A percentile compares a stretch with the other conserved stretches of the same genome.
phyloP scores from a whole-genome alignment of 2,888 invertebrate species.

The Hartigia nigra region DNA sequence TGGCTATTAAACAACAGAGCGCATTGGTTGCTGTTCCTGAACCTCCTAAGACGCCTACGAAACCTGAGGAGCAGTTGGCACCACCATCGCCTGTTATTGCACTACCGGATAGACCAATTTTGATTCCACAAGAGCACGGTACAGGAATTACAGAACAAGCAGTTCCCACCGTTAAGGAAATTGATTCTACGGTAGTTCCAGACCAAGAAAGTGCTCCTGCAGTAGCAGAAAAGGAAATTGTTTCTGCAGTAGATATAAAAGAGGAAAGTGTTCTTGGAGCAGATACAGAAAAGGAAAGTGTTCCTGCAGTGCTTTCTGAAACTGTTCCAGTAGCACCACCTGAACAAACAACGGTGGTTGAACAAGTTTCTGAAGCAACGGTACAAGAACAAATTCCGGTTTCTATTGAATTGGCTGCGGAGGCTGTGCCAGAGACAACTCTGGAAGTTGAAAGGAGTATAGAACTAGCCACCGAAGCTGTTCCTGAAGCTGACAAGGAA shows the following conservation, averaged over 20 bases:
- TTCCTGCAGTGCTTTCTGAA: conserved; percentile 15
- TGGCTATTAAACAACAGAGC: neutral
- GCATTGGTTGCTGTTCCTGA: neutral
- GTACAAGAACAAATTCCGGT: neutral
- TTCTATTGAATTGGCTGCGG: neutral
- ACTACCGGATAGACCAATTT: neutral
- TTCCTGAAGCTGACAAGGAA: conserved; percentile 7
- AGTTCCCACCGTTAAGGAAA: neutral
- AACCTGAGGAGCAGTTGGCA: neutral
- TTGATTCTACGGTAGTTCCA: neutral
- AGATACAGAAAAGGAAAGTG: neutral
- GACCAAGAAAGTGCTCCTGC: neutral
- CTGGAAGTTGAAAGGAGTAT: neutral
- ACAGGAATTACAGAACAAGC: neutral
- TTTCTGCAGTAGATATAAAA: conserved; percentile 11
- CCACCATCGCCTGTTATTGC: neutral
- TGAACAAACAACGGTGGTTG: conserved; percentile 15
- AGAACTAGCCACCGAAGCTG: conserved; percentile 5
- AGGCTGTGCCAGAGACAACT: neutral
- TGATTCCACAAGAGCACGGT: neutral
- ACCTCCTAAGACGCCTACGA: neutral
- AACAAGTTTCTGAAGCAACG: neutral
- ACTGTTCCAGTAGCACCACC: neutral
- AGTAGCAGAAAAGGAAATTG: neutral
- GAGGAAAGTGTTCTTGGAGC: conserved; percentile 5